Evolutionary conservation across 2,797 vertebrate genomes (phyloP).

Genomic region (Falco peregrinus): DNA sequence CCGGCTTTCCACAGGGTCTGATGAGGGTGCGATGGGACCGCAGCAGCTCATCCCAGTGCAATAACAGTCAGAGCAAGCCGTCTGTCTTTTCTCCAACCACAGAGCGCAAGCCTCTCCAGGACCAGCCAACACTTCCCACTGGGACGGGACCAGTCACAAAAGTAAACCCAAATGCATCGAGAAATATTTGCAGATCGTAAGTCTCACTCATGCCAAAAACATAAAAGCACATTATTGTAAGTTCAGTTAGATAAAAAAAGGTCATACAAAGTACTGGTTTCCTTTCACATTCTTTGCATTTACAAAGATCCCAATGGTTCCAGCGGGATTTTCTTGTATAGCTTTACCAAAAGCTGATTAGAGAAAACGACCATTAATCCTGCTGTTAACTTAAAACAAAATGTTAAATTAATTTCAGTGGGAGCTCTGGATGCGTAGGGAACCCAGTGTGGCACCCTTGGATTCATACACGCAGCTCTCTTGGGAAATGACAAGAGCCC

Average conservation of each 20-base stretch:
- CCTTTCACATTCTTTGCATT: slow-evolving; percentile 28
- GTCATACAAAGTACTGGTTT: slow-evolving; percentile 42
- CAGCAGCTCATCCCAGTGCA: neutral
- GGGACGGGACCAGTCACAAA: neutral
- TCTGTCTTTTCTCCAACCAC: neutral
- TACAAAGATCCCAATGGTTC: neutral
- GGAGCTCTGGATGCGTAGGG: neutral
- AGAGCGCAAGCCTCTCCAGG: neutral
- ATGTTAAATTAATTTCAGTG: neutral
- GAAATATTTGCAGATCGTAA: neutral
- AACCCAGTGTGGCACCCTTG: neutral
- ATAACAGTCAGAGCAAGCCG: neutral
- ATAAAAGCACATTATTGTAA: neutral
- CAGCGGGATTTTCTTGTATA: slow-evolving; percentile 13
- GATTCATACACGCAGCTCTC: neutral
- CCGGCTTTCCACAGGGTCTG: neutral
- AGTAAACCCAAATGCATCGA: neutral
- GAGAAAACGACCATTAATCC: slow-evolving; percentile 11
- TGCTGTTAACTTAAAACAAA: neutral
- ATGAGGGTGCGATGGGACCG: neutral
- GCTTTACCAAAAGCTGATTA: slow-evolving; percentile 31
- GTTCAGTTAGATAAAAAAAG: slow-evolving; percentile 2
- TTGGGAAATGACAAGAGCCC: neutral
- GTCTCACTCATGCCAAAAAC: neutral
- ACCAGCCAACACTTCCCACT: neutral